These are phyloP conservation scores for Circaetus cinerascens DNA, from an alignment of 2,113 vertebrate genomes.

Conservation along the genomic window DNA sequence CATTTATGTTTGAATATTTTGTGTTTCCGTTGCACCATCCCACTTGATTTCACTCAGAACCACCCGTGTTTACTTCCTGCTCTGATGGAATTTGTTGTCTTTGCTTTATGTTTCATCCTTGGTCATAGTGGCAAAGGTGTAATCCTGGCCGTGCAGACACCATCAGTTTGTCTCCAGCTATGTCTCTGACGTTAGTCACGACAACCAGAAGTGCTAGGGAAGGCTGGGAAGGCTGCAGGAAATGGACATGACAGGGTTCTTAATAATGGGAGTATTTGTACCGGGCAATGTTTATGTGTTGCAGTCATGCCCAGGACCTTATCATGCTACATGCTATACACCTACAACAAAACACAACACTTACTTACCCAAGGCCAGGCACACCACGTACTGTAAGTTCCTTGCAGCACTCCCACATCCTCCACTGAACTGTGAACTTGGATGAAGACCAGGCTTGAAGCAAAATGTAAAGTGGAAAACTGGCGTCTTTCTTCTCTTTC, in stretches of 20 bases:
- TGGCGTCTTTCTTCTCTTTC: not conserved
- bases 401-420: not conserved
- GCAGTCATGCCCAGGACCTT: not conserved
- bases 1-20: not conserved
- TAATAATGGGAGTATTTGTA: not conserved
- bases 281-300: not conserved
- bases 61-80: not conserved
- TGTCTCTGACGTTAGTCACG: not conserved
- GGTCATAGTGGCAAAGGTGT: not conserved
- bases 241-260: not conserved
- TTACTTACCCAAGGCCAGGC: not conserved
- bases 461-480: not conserved
- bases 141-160: not conserved
- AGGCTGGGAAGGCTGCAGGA: not conserved
- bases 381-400: accelerated
- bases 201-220: not conserved
- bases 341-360: not conserved
- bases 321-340: not conserved
- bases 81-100: not conserved
- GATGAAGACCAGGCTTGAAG: not conserved
- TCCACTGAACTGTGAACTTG: not conserved
- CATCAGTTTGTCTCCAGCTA: not conserved
- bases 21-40: not conserved
- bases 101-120: constrained; percentile 5
- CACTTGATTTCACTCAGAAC: not conserved